These are phyloP conservation scores for Carcina quercana DNA, from an alignment of 2,888 invertebrate species.

Conservation along the genomic window DNA sequence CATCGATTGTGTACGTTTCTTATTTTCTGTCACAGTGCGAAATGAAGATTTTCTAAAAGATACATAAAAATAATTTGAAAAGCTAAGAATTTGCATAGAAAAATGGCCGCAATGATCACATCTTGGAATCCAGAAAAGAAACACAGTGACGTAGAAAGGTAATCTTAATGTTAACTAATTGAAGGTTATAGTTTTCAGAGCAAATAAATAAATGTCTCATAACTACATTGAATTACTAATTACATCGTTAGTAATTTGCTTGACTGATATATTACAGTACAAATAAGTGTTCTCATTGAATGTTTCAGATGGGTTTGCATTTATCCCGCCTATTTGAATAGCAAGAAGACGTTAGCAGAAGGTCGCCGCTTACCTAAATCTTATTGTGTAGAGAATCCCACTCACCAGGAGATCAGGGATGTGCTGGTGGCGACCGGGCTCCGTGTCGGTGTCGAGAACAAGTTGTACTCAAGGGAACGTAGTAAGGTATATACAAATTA, in stretches of 20 bases:
- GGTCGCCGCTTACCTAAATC: conserved; percentile 90
- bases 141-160: conserved; percentile 79
- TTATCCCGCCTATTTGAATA: conserved; percentile 97
- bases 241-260: background rate
- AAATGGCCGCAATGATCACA: conserved; percentile 70
- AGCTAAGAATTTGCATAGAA: no score
- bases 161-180: conserved; percentile 8
- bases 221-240: background rate
- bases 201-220: background rate
- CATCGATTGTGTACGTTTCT: no score
- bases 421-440: conserved; percentile 89
- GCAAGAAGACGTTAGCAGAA: conserved; percentile 91
- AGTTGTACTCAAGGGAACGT: conserved; percentile 91
- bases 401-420: conserved; percentile 95
- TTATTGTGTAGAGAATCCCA: conserved; percentile 95
- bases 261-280: no score
- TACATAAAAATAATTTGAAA: no score
- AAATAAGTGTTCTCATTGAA: no score
- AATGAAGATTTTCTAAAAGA: no score
- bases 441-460: conserved; percentile 92
- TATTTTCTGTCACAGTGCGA: no score
- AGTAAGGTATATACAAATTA: conserved; percentile 76
- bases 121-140: conserved; percentile 85
- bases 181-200: background rate
- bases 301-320: conserved; percentile 92